Evolutionary conservation across 2,113 vertebrate genomes (phyloP).

Genomic region (Hymenochirus boettgeri): DNA sequence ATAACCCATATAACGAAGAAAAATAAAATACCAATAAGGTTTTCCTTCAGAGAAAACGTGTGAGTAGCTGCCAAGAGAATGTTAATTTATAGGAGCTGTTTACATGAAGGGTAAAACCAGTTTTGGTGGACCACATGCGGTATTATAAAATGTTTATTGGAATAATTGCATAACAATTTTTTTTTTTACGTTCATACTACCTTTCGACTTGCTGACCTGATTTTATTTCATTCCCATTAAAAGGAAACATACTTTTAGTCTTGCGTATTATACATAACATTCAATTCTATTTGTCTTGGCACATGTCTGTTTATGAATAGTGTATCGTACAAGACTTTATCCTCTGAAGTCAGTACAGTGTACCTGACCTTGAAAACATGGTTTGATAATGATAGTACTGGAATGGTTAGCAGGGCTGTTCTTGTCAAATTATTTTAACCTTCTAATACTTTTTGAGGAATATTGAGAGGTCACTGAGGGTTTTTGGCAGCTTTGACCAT

Average conservation of each 20-base stretch:
- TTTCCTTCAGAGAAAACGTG: too few relatives aligned
- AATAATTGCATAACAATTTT: background rate
- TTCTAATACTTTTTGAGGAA: background rate
- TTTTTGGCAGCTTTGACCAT: too few relatives aligned
- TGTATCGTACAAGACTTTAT: conserved; percentile 48
- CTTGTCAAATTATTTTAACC: background rate
- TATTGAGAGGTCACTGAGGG: background rate
- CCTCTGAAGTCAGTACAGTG: background rate
- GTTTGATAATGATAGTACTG: background rate
- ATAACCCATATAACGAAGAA: too few relatives aligned
- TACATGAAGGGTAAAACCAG: background rate
- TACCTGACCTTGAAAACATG: conserved; percentile 3
- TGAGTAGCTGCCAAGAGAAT: background rate
- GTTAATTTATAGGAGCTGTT: background rate
- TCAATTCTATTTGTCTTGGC: conserved; percentile 35
- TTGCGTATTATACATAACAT: background rate
- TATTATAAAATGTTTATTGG: background rate
- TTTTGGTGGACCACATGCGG: background rate
- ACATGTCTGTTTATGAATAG: conserved; percentile 50
- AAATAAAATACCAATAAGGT: too few relatives aligned
- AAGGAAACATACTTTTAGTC: background rate
- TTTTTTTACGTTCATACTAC: background rate
- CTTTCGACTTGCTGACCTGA: background rate
- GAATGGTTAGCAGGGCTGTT: background rate
- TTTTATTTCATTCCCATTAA: background rate